Base-by-base conservation (phyloP, 2,113 vertebrate genomes). In the Bos javanicus region DNA sequence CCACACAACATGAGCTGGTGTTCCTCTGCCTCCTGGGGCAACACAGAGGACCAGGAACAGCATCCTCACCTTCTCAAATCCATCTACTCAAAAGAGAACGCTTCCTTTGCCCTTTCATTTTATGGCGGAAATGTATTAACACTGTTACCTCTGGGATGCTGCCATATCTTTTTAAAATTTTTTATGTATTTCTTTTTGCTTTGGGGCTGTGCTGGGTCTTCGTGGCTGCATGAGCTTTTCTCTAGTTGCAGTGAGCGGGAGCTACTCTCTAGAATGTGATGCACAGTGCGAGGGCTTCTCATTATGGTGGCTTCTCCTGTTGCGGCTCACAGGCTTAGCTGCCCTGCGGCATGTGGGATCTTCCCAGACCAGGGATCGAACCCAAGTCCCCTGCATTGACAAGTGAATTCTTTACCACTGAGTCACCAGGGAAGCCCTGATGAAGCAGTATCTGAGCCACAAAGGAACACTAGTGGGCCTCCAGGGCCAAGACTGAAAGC, bases 1-100 rank as follows among this genome's bases (percentile, higher is more conserved):
- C 54, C 67, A 39, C n/a, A 23, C 0, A 12, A 78, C 36, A 48
- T 0, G 2, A 0, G 2, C 15, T 13, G 57, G 33, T 2, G 2
- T 6, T 48, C 54, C 50, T 83, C 7, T 6, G 26, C 50, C 50
- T 91, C 6, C 1, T 17, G 25, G 48, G 21, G 46, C 15, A 16
- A 30, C 46, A 54, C 3, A 26, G 21, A 81, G 46, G 21, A 26
- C 36, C 26, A n/a, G 3, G 3, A 6, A 12, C 1, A 23, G 36
- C 16, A 56, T 33, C 59, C 50, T 64, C 15, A 46, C 2, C 46
- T 85, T 50, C 59, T 74, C 48, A n/a, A 83, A 50, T 6, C 48
- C 19, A 74, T 46, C 4, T 33, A 48, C 52, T 84, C 80, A 17
- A 46, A 91, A n/a, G 60, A 59, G 26, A 11, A 11, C 1, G 43